Conservation (phyloP, 2,888 invertebrate species). For the Lomographa bimaculata region DNA sequence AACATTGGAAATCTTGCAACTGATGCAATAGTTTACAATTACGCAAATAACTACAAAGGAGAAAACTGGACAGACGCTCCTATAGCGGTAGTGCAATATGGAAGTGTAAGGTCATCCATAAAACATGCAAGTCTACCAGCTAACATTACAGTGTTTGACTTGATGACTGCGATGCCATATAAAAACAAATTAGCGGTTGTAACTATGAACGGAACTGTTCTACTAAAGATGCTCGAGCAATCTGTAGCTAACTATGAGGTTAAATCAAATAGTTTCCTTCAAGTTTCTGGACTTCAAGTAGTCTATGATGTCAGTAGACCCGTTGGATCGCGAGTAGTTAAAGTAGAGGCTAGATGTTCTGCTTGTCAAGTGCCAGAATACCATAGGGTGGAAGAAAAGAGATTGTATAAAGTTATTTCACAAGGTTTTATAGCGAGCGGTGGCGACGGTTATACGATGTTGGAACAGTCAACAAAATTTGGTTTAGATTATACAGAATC, state of each 20-base stretch:
- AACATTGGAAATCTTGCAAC: conserved; percentile 94
- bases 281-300: conserved; percentile 90
- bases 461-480: conserved; percentile 56
- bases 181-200: conserved; percentile 86
- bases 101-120: conserved; percentile 89
- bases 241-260: conserved; percentile 80
- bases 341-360: conserved; percentile 87
- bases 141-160: conserved; percentile 87
- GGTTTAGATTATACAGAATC: conserved; percentile 77
- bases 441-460: conserved; percentile 89
- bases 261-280: conserved; percentile 89
- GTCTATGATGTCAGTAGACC: conserved; percentile 86
- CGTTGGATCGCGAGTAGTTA: conserved; percentile 85
- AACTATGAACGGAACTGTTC: conserved; percentile 85
- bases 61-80: conserved; percentile 91
- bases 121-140: conserved; percentile 54
- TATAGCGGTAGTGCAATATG: conserved; percentile 90
- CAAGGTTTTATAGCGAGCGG: conserved; percentile 87
- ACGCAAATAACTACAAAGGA: conserved; percentile 68
- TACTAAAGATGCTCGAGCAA: conserved; percentile 87
- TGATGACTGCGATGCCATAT: conserved; percentile 90
- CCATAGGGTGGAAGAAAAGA: conserved; percentile 73
- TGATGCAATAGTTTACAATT: conserved; percentile 88
- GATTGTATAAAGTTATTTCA: conserved; percentile 86
- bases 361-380: conserved; percentile 86